Evolutionary conservation across 1,140 invertebrate species (phyloP).

Genomic region (Danaus melanippus): DNA sequence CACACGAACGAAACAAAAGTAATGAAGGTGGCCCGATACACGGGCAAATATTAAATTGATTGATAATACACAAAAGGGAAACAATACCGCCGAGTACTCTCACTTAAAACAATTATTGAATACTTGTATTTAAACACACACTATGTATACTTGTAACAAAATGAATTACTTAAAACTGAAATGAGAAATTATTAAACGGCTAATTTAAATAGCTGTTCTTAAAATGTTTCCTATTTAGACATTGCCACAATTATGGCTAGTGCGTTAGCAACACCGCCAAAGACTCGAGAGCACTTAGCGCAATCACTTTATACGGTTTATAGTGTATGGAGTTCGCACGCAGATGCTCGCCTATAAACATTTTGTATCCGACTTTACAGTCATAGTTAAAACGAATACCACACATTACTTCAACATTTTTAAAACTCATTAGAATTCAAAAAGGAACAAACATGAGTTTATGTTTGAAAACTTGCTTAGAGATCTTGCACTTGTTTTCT

Average conservation of each 20-base stretch:
- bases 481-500: conserved; percentile 26
- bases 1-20: conserved; percentile 40
- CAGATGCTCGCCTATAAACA: conserved; percentile 32
- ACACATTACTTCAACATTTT: conserved; percentile 23
- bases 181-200: too few species aligned
- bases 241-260: conserved; percentile 43
- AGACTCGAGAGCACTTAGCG: conserved; percentile 43
- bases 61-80: conserved; percentile 9
- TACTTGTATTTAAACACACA: too few species aligned
- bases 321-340: conserved; percentile 30
- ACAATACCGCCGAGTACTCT: background rate
- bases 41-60: conserved; percentile 18
- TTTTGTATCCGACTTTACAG: conserved; percentile 32
- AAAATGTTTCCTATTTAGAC: background rate
- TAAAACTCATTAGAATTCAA: conserved; percentile 35
- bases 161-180: too few species aligned
- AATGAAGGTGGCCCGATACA: conserved; percentile 19
- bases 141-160: too few species aligned
- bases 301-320: conserved; percentile 63
- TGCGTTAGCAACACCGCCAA: conserved; percentile 26
- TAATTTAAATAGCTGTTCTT: too few species aligned
- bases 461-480: conserved; percentile 25
- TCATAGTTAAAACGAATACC: conserved; percentile 38
- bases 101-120: too few species aligned
- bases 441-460: conserved; percentile 30